A percentile compares a stretch with the other conserved stretches of the same genome.
phyloP scores from a whole-genome alignment of 2,888 invertebrate species.

The Tiliacea citrago region DNA sequence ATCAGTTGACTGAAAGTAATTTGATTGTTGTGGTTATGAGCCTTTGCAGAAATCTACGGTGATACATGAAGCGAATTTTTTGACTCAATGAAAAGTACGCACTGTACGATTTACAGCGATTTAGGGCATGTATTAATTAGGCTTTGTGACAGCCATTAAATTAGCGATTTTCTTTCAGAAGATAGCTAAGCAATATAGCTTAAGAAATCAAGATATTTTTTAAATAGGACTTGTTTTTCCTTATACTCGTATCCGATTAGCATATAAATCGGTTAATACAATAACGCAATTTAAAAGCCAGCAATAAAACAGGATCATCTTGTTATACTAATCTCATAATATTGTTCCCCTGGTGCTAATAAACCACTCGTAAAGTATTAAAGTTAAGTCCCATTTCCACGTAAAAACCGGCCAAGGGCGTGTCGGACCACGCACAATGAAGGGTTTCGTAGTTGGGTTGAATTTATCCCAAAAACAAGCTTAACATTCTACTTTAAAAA shows the following conservation, averaged over 20 bases:
- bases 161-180: too few relatives aligned
- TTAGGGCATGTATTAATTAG: neutral
- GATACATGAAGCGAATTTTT: neutral
- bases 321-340: slow-evolving; percentile 28
- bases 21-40: neutral
- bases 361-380: slow-evolving; percentile 25
- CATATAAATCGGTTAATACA: slow-evolving; percentile 30
- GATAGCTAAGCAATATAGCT: neutral
- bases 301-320: slow-evolving; percentile 23
- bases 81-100: neutral
- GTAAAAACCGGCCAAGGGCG: too few relatives aligned
- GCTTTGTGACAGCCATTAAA: neutral
- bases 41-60: neutral
- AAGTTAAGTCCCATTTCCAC: slow-evolving; percentile 11
- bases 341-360: slow-evolving; percentile 37
- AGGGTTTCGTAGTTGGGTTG: too few relatives aligned
- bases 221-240: slow-evolving; percentile 1
- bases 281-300: slow-evolving; percentile 10
- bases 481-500: too few relatives aligned
- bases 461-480: too few relatives aligned
- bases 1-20: neutral
- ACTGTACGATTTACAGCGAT: neutral
- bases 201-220: neutral
- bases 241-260: slow-evolving; percentile 8
- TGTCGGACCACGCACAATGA: too few relatives aligned